These are phyloP conservation scores for Spodoptera littoralis DNA, from an alignment of 2,888 invertebrate genomes.

Conservation along the genomic window DNA sequence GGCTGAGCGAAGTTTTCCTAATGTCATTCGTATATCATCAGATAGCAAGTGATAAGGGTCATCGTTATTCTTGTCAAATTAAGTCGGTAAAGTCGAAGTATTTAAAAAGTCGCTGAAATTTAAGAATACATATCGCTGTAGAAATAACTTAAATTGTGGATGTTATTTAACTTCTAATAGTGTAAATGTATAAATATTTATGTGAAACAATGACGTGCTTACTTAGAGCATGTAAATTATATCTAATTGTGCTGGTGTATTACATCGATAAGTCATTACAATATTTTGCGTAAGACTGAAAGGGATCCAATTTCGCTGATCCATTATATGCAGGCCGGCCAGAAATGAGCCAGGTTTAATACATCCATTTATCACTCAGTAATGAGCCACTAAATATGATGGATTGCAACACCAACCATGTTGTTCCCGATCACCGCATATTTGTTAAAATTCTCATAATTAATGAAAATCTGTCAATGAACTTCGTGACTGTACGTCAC, in stretches of 20 bases:
- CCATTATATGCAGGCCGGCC: slow-evolving; percentile 41
- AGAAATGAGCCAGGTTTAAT: slow-evolving; percentile 55
- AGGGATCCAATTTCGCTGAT: slow-evolving; percentile 52
- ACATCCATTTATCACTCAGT: slow-evolving; percentile 69
- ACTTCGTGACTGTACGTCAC: slow-evolving; percentile 55
- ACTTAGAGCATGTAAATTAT: too few species aligned
- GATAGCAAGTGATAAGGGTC: too few species aligned
- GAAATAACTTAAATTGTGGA: too few species aligned
- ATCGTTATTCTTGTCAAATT: too few species aligned
- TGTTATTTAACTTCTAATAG: too few species aligned
- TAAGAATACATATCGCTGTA: too few species aligned
- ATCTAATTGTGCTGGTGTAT: background rate
- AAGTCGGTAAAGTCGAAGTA: too few species aligned
- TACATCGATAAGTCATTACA: slow-evolving; percentile 1
- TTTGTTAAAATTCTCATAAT: slow-evolving; percentile 35
- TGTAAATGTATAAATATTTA: too few species aligned
- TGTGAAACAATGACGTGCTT: too few species aligned
- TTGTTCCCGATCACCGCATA: slow-evolving; percentile 20
- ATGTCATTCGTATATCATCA: too few species aligned
- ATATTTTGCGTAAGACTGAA: slow-evolving; percentile 12
- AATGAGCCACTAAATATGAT: slow-evolving; percentile 71
- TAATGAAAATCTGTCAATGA: slow-evolving; percentile 51
- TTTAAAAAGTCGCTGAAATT: too few species aligned
- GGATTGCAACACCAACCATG: slow-evolving; percentile 61
- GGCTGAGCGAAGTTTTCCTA: too few species aligned